These are phyloP conservation scores for Oxyura jamaicensis DNA, from an alignment of 2,113 vertebrate species.

Conservation along the genomic window DNA sequence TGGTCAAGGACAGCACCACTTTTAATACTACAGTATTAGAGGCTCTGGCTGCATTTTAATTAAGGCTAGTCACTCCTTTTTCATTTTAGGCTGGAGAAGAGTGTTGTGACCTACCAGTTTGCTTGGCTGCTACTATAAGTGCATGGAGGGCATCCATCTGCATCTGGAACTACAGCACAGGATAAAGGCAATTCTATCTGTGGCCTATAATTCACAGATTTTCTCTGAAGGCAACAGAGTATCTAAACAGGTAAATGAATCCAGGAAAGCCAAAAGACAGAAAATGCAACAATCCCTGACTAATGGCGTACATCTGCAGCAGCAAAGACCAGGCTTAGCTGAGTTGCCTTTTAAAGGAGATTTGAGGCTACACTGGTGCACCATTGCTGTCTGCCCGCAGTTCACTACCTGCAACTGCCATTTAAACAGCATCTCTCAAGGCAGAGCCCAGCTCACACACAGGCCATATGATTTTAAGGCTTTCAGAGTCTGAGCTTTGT, in stretches of 20 bases:
- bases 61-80: not conserved
- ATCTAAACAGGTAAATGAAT: not conserved
- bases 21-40: conserved; percentile 41
- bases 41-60: conserved; percentile 49
- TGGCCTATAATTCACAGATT: not conserved
- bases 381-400: not conserved
- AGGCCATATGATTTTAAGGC: not conserved
- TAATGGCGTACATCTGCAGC: not conserved
- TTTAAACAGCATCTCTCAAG: not conserved
- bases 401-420: not conserved
- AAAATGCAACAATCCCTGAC: not conserved
- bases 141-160: not conserved
- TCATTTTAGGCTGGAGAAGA: not conserved
- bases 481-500: not conserved
- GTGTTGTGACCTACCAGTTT: not conserved
- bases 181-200: not conserved
- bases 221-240: not conserved
- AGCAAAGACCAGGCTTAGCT: not conserved
- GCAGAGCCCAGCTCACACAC: not conserved
- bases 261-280: not conserved
- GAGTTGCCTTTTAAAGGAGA: not conserved
- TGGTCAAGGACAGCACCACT: conserved; percentile 10
- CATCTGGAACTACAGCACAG: not conserved
- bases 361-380: not conserved
- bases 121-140: not conserved